Conservation (phyloP, 2,113 vertebrate genomes). For the Scomber colias region DNA sequence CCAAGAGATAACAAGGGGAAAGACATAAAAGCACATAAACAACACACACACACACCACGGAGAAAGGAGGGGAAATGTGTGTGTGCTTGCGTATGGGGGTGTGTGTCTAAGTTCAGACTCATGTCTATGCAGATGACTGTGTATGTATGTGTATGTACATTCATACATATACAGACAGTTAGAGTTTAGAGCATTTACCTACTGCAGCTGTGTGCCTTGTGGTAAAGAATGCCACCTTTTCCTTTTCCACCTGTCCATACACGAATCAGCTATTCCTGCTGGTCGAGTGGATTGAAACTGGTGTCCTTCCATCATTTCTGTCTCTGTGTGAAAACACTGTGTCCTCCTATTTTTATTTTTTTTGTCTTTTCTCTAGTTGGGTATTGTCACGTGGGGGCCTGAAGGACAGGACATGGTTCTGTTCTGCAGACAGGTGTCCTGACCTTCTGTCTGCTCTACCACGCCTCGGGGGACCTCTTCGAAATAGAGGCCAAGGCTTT, state of each 20-base stretch:
- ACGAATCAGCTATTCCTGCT: neutral
- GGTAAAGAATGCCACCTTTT: conserved; percentile 6
- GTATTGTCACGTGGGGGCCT: conserved; percentile 47
- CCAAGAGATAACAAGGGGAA: conserved; percentile 73
- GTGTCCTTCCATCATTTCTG: conserved; percentile 38
- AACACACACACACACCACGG: conserved; percentile 54
- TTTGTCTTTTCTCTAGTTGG: conserved; percentile 5
- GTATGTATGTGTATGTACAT: neutral
- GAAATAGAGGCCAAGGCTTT: conserved; percentile 79
- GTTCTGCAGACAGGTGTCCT: conserved; percentile 73
- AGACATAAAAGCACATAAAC: conserved; percentile 81
- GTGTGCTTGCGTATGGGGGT: neutral
- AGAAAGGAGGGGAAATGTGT: conserved; percentile 41
- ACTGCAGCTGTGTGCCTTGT: conserved; percentile 16
- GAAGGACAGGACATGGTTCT: conserved; percentile 73
- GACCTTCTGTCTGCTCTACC: conserved; percentile 75
- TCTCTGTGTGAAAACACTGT: conserved; percentile 19
- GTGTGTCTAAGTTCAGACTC: conserved; percentile 7
- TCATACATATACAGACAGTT: neutral
- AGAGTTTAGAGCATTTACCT: conserved; percentile 35
- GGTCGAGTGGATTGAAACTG: conserved; percentile 11
- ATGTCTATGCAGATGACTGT: conserved; percentile 39
- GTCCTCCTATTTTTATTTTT: neutral
- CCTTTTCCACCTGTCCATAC: conserved; percentile 13
- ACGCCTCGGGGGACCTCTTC: conserved; percentile 63